Evolutionary conservation across 2,113 vertebrate species (phyloP), one percentile per base, ranked within the genome.

Genomic region (Zeus faber): DNA sequence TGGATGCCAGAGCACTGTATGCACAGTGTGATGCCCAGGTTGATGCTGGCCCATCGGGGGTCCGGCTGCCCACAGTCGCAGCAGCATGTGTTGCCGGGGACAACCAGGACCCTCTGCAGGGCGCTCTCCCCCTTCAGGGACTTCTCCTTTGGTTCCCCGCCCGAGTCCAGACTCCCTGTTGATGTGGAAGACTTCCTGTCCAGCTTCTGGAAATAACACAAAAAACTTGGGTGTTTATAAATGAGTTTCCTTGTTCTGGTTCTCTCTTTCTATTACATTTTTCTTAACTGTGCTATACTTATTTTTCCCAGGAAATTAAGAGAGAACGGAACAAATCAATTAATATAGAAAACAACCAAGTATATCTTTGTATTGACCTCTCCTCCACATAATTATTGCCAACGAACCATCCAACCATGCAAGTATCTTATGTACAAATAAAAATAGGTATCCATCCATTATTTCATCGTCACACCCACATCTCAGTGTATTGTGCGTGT

Each of bases 1-100:
- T 98, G 96, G 67, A 98, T 98, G 18, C 96, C 96, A 1, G 96
- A 98, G 79, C 96, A 98, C 79, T 98, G 95, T 3, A 98, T 98
- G 54, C 96, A 98, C 58, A 98, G 83, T 0, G 94, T 95, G 80
- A 98, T 98, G 62, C 96, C 96, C 41, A 98, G 85, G 83, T 98
- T 98, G 89, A 98, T 98, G 82, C 95, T 97, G 85, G 96, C 96
- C 96, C 96, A 98, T 52, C 94, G 90, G 0, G 96, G 95, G 61
- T 98, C 95, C 1, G 93, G 87, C 77, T 92, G 87, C 1, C 95
- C 93, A 54, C 96, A 98, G 33, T 98, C 96, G 23, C 96, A 98
- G 79, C 96, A 98, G 68, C 82, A 88, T 54, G 73, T 63, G 18
- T 98, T 98, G 6, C 96, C 96, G 2, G 91, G 81, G 61, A 98